These are phyloP conservation scores for Fabriciana adippe DNA, from an alignment of 2,888 invertebrate genomes.

Conservation along the genomic window DNA sequence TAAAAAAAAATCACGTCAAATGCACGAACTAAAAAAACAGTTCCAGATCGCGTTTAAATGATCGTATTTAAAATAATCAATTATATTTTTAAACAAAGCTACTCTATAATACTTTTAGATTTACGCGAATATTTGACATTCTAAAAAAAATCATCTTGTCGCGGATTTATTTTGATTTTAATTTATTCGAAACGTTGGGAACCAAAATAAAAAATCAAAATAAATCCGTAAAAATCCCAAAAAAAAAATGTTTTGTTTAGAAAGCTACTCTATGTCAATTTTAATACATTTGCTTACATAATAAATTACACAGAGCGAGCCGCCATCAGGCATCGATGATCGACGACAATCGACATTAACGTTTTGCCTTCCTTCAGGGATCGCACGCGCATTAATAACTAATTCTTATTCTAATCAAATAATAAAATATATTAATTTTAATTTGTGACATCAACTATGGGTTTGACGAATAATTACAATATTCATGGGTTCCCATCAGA, in stretches of 20 bases:
- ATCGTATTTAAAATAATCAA: neutral
- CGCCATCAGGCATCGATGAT: too few species aligned
- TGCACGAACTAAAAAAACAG: too few species aligned
- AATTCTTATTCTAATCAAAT: neutral
- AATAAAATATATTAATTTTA: neutral
- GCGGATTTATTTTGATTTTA: too few species aligned
- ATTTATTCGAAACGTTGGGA: too few species aligned
- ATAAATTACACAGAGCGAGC: neutral
- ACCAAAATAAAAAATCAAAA: too few species aligned
- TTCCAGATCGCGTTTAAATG: too few species aligned
- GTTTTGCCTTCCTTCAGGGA: conserved; percentile 5
- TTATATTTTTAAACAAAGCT: too few species aligned
- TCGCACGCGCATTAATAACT: conserved; percentile 1
- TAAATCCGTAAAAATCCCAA: too few species aligned
- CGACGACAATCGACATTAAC: conserved; percentile 38
- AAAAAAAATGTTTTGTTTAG: neutral
- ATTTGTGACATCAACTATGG: conserved; percentile 29
- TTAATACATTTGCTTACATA: conserved; percentile 5
- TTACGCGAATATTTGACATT: too few species aligned
- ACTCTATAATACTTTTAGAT: too few species aligned
- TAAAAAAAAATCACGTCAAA: neutral
- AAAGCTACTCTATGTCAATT: conserved; percentile 1
- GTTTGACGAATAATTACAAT: conserved; percentile 45
- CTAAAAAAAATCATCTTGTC: too few species aligned
- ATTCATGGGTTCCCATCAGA: conserved; percentile 58